A percentile compares a stretch with the other conserved stretches of the same genome.
phyloP scores from a whole-genome alignment of 2,888 invertebrate genomes.

The Anthrax anthrax region DNA sequence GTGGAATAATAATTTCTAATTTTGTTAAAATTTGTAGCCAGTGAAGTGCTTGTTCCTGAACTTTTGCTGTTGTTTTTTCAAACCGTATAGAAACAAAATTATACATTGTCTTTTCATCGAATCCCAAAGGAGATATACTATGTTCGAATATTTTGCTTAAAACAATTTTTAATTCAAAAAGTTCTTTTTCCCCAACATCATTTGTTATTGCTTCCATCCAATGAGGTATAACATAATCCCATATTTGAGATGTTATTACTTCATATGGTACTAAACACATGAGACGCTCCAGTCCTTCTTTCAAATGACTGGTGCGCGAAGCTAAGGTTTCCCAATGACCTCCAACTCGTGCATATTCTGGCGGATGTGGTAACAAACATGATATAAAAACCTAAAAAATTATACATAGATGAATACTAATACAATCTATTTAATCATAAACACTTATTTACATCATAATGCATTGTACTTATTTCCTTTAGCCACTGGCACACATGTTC shows the following conservation, averaged over 20 bases:
- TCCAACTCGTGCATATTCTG: constrained; percentile 88
- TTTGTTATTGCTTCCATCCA: constrained; percentile 97
- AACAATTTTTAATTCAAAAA: constrained; percentile 68
- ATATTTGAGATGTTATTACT: constrained; percentile 87
- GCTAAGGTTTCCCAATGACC: constrained; percentile 91
- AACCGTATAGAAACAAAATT: constrained; percentile 83
- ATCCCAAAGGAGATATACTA: constrained; percentile 87
- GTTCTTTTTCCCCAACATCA: constrained; percentile 79
- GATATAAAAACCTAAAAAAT: constrained; percentile 60
- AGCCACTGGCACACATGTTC: constrained; percentile 92
- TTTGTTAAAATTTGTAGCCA: constrained; percentile 81
- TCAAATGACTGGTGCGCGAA: constrained; percentile 76
- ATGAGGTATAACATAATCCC: constrained; percentile 97
- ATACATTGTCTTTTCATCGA: constrained; percentile 89
- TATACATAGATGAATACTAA: background rate
- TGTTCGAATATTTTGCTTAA: constrained; percentile 90
- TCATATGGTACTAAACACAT: constrained; percentile 97
- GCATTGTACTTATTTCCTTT: constrained; percentile 61
- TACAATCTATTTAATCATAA: background rate
- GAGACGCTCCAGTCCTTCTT: constrained; percentile 85
- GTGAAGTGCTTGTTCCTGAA: constrained; percentile 75
- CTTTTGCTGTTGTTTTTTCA: constrained; percentile 60
- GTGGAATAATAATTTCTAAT: constrained; percentile 78
- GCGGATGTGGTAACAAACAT: constrained; percentile 89
- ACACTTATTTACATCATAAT: constrained; percentile 64